Conservation (phyloP, 2,113 vertebrate genomes). For the Benitochromis conjunctus region DNA sequence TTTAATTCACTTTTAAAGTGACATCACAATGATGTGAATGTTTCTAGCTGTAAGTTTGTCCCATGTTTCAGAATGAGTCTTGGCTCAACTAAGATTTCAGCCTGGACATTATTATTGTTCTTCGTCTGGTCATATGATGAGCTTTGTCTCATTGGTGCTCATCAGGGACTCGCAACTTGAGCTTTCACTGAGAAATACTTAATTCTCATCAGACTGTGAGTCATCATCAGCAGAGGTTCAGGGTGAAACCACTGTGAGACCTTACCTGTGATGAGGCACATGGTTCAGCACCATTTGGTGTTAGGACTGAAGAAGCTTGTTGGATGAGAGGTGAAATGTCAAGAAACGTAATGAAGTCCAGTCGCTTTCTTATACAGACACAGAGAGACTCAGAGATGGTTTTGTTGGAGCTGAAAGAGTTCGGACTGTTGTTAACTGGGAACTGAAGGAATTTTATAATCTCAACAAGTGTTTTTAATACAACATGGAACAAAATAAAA, state of each 20-base stretch:
- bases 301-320: background rate
- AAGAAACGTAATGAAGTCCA: background rate
- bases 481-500: background rate
- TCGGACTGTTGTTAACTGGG: background rate
- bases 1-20: fast-evolving
- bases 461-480: fast-evolving
- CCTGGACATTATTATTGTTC: background rate
- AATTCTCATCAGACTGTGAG: background rate
- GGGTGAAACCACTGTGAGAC: background rate
- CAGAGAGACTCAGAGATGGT: fast-evolving
- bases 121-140: background rate
- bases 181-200: fast-evolving
- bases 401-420: background rate
- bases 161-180: fast-evolving
- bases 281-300: fast-evolving
- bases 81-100: background rate
- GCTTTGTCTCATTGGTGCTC: fast-evolving
- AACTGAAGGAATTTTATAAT: background rate
- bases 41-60: background rate
- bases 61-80: background rate
- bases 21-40: background rate
- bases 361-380: fast-evolving
- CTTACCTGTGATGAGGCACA: background rate
- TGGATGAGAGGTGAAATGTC: fast-evolving
- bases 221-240: background rate